Percentiles rank a stretch among this genome's conserved stretches.
phyloP scores from a whole-genome alignment of 2,888 invertebrate genomes.

The Rhamphomyia laevipes region DNA sequence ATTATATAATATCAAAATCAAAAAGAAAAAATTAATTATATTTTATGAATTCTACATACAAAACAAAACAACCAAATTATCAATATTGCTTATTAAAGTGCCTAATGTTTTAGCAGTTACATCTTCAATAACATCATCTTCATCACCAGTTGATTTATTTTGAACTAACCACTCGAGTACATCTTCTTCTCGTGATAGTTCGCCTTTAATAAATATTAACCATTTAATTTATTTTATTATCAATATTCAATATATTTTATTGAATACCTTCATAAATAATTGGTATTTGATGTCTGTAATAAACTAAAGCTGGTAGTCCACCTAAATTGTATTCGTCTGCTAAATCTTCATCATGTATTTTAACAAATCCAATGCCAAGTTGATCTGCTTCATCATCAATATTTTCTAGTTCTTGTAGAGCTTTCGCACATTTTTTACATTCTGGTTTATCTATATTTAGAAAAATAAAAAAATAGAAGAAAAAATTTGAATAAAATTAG shows the following conservation, averaged over 20 bases:
- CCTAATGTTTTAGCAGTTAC: constrained; percentile 82
- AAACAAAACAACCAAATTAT: constrained; percentile 83
- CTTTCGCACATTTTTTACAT: constrained; percentile 85
- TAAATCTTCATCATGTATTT: constrained; percentile 81
- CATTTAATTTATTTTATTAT: constrained; percentile 1
- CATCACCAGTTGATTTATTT: constrained; percentile 87
- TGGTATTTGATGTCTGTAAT: constrained; percentile 88
- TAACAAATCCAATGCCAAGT: constrained; percentile 86
- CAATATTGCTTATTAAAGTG: constrained; percentile 78
- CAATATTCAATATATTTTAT: too few species aligned
- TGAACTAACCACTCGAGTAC: constrained; percentile 88
- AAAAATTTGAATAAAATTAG: background rate
- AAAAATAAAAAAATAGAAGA: background rate
- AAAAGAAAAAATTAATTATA: too few species aligned
- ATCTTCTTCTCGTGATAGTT: constrained; percentile 80
- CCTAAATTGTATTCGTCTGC: constrained; percentile 90
- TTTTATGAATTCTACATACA: constrained; percentile 49
- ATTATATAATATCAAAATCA: background rate
- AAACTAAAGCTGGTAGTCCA: constrained; percentile 75
- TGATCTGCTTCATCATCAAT: constrained; percentile 93
- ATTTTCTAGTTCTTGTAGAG: constrained; percentile 81
- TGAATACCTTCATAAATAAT: constrained; percentile 84
- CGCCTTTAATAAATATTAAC: constrained; percentile 44
- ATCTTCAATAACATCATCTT: constrained; percentile 88
- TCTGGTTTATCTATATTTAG: constrained; percentile 68